Conservation (phyloP, 2,888 invertebrate species). For the Germaria angustata region DNA sequence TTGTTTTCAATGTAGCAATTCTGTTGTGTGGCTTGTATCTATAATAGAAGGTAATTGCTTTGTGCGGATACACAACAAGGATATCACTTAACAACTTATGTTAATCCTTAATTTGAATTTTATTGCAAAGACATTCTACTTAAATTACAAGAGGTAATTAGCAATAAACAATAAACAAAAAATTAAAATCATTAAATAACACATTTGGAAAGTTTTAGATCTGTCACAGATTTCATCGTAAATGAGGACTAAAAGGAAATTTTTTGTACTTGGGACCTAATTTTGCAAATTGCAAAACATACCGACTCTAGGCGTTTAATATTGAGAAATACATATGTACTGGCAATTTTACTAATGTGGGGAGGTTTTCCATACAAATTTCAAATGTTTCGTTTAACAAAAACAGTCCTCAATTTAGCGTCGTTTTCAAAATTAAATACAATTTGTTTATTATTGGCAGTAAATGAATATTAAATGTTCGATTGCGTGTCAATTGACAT, state of each 20-base stretch:
- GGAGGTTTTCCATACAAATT: too few species aligned
- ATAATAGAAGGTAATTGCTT: conserved; percentile 18
- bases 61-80: conserved; percentile 32
- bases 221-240: too few species aligned
- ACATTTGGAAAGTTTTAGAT: neutral
- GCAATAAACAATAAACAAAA: neutral
- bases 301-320: too few species aligned
- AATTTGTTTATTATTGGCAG: conserved; percentile 44
- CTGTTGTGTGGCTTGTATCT: conserved; percentile 55
- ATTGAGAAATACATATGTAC: too few species aligned
- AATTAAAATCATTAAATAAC: neutral
- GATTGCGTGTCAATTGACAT: conserved; percentile 50
- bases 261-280: too few species aligned
- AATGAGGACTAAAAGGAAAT: too few species aligned
- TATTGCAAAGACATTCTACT: neutral
- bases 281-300: too few species aligned
- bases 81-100: conserved; percentile 60
- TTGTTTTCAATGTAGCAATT: conserved; percentile 60
- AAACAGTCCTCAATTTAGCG: too few species aligned
- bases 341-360: too few species aligned
- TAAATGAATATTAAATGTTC: conserved; percentile 18
- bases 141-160: neutral
- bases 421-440: conserved; percentile 49
- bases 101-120: neutral
- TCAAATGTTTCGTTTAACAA: too few species aligned